Evolutionary conservation across 2,113 vertebrate species (phyloP).

Genomic region (Phasianus colchicus): DNA sequence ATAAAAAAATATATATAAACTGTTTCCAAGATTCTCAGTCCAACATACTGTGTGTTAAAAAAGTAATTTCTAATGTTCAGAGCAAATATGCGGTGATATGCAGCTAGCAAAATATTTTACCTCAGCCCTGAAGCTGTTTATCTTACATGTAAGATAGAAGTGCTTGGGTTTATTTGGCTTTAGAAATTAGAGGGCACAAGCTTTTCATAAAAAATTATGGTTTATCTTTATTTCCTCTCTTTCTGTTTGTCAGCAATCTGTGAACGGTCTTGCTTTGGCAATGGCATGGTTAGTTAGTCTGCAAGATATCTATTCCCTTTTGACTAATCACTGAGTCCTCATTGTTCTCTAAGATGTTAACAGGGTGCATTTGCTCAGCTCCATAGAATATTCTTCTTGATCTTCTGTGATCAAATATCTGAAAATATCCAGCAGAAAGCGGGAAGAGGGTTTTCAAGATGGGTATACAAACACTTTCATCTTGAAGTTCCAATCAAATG

Average conservation of each 20-base stretch:
- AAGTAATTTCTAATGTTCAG: not conserved
- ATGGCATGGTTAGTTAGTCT: not conserved
- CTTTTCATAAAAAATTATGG: not conserved
- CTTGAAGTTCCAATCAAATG: not conserved
- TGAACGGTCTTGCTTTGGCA: not conserved
- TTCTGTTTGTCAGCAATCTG: not conserved
- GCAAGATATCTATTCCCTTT: not conserved
- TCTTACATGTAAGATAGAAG: not conserved
- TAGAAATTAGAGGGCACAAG: constrained; percentile 11
- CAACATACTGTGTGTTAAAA: not conserved
- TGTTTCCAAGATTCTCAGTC: not conserved
- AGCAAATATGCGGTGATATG: not conserved
- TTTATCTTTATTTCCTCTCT: not conserved
- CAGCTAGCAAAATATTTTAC: not conserved
- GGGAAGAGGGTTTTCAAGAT: not conserved
- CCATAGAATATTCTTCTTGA: not conserved
- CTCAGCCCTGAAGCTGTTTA: not conserved
- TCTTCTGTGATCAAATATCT: not conserved
- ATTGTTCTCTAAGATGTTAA: not conserved
- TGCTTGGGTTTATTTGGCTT: not conserved
- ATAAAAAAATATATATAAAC: not conserved
- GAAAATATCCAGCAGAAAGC: not conserved
- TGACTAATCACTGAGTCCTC: not conserved
- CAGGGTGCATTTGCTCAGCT: not conserved
- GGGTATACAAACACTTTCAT: not conserved